These are phyloP conservation scores for Torymus tubicola DNA, from an alignment of 2,888 invertebrate species.

Conservation along the genomic window DNA sequence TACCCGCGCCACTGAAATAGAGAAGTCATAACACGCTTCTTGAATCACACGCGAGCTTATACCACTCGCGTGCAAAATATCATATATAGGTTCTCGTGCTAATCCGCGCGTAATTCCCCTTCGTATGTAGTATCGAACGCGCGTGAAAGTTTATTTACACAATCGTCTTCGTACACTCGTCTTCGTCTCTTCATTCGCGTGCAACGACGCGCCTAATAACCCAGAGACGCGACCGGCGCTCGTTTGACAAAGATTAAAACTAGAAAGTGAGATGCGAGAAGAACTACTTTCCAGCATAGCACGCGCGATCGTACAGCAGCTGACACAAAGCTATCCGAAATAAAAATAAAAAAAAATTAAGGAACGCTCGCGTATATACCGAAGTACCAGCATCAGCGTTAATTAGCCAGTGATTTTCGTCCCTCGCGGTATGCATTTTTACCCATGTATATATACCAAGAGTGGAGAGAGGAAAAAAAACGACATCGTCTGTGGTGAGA, in stretches of 20 bases:
- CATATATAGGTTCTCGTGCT: not conserved
- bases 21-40: no score
- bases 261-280: constrained; percentile 40
- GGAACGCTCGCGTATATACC: no score
- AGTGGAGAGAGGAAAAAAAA: not conserved
- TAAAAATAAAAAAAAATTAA: constrained; percentile 14
- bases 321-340: no score
- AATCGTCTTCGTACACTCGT: constrained; percentile 8
- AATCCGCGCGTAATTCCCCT: not conserved
- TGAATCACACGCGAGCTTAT: no score
- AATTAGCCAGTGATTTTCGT: no score
- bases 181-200: not conserved
- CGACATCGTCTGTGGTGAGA: not conserved
- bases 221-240: not conserved
- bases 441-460: no score
- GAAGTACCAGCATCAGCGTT: no score
- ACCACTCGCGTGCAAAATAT: no score
- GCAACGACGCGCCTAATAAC: constrained; percentile 1
- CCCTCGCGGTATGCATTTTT: not conserved
- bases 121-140: no score
- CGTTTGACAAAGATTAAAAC: constrained; percentile 49
- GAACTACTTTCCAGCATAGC: no score
- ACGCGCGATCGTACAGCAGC: no score
- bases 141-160: constrained; percentile 50
- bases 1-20: no score